A percentile compares a stretch with the other conserved stretches of the same genome.
Evolutionary conservation across 1,140 invertebrate species (phyloP).

Genomic region (Dysdera silvatica): DNA sequence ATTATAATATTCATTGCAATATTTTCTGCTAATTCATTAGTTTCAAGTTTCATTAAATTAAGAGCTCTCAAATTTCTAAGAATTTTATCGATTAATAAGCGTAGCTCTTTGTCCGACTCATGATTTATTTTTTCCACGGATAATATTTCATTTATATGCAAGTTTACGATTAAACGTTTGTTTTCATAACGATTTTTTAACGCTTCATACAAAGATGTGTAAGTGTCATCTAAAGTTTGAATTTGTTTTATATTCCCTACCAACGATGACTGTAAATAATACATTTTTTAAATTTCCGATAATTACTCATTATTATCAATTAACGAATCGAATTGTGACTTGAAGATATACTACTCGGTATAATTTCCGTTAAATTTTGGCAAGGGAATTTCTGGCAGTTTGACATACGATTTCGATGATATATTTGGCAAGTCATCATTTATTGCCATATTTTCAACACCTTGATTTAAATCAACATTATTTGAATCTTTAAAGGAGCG

Average conservation of each 20-base stretch:
- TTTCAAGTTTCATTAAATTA: not conserved
- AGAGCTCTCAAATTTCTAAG: not conserved
- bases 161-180: not conserved
- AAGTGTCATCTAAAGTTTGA: not conserved
- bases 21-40: not conserved
- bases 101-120: not conserved
- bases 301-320: not conserved
- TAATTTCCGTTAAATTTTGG: not conserved
- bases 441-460: no score
- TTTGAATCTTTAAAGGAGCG: not conserved
- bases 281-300: not conserved
- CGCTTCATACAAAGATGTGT: not conserved
- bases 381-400: not conserved
- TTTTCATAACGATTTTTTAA: not conserved
- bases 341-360: not conserved
- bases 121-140: not conserved
- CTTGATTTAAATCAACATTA: not conserved
- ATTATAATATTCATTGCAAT: not conserved
- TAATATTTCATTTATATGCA: not conserved
- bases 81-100: not conserved
- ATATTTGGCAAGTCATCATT: not conserved
- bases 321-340: not conserved
- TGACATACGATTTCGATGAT: not conserved
- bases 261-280: not conserved
- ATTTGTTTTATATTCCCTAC: not conserved